phyloP scores from a whole-genome alignment of 1,140 invertebrate genomes.

The Pectinophora gossypiella region DNA sequence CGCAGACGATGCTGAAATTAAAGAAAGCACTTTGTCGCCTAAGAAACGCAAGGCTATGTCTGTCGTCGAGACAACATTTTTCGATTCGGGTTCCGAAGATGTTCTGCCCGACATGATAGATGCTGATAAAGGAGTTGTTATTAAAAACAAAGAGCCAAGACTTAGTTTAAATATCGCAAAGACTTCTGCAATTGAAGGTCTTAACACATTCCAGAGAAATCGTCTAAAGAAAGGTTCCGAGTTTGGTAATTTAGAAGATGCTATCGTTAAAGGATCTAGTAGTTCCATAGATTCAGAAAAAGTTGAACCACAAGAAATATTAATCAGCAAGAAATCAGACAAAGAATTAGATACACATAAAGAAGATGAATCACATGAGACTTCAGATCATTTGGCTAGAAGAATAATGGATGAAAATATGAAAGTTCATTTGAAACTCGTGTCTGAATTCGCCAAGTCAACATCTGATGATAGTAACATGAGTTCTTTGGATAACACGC shows the following conservation, averaged over 20 bases:
- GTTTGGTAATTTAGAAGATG: conserved; percentile 86
- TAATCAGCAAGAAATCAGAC: conserved; percentile 28
- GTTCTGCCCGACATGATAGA: conserved; percentile 56
- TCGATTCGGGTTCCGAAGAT: conserved; percentile 55
- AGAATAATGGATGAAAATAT: conserved; percentile 69
- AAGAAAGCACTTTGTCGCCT: conserved; percentile 76
- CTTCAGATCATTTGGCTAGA: conserved; percentile 63
- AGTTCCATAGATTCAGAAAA: conserved; percentile 67
- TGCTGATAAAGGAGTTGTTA: conserved; percentile 46
- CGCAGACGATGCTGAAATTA: conserved; percentile 74
- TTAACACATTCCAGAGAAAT: conserved; percentile 80
- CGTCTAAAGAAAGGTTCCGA: conserved; percentile 84
- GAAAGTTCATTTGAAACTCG: conserved; percentile 68
- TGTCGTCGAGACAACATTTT: conserved; percentile 70
- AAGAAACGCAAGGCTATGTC: conserved; percentile 82
- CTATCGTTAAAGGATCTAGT: conserved; percentile 76
- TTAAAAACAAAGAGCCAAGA: conserved; percentile 79
- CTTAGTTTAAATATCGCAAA: conserved; percentile 75
- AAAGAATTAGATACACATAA: conserved; percentile 29
- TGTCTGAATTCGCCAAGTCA: conserved; percentile 67
- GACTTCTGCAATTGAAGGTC: conserved; percentile 78
- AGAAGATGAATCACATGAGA: conserved; percentile 51
- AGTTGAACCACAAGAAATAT: conserved; percentile 39
- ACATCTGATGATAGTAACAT: conserved; percentile 61
- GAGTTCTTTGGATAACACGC: conserved; percentile 54